Conservation (phyloP, 2,797 vertebrate genomes). For the Falco novaeseelandiae region DNA sequence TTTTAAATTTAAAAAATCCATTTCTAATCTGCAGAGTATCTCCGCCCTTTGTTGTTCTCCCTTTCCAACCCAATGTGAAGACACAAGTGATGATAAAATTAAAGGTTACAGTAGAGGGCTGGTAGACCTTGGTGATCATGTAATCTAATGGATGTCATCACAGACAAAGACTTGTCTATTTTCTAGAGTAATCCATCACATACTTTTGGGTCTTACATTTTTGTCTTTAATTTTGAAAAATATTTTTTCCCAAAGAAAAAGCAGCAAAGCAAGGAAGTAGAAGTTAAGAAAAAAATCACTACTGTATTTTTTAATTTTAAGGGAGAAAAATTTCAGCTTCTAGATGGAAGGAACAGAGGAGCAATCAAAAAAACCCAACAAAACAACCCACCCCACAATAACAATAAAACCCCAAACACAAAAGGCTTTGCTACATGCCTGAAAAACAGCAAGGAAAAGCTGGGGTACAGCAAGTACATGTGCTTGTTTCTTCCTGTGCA, state of each 20-base stretch:
- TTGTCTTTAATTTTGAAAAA: background rate
- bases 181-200: background rate
- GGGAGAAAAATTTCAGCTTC: background rate
- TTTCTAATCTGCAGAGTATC: background rate
- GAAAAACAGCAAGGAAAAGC: background rate
- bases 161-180: background rate
- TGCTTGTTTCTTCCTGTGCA: background rate
- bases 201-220: background rate
- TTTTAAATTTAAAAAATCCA: background rate
- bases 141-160: background rate
- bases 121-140: background rate
- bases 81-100: background rate
- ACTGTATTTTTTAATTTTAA: background rate
- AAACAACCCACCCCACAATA: accelerated
- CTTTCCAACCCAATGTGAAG: background rate
- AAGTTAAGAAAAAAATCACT: background rate
- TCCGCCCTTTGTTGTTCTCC: background rate
- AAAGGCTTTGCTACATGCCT: background rate
- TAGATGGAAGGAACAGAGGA: background rate
- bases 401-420: background rate
- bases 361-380: background rate
- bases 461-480: accelerated
- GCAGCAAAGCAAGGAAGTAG: background rate
- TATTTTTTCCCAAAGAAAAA: background rate
- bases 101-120: background rate